Percentiles rank a stretch among this genome's conserved stretches.
Evolutionary conservation across 1,140 invertebrate genomes (phyloP).

Genomic region (Heliconius himera): DNA sequence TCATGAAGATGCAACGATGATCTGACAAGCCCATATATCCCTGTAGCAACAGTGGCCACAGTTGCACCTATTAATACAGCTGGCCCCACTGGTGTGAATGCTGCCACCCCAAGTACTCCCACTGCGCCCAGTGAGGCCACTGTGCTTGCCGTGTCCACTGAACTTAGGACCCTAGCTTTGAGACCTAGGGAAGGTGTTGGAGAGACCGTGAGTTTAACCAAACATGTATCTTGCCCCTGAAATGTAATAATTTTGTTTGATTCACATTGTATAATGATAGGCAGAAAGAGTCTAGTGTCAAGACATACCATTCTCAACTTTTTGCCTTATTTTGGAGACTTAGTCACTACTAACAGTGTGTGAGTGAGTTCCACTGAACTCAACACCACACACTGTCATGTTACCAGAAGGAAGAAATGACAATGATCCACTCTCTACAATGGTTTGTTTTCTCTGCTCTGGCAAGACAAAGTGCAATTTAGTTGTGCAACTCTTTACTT

Average conservation of each 20-base stretch:
- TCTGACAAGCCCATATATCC: slow-evolving; percentile 69
- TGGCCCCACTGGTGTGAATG: slow-evolving; percentile 70
- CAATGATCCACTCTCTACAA: too few relatives aligned
- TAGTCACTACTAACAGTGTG: too few relatives aligned
- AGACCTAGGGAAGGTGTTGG: slow-evolving; percentile 65
- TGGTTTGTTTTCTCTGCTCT: too few relatives aligned
- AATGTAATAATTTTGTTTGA: slow-evolving; percentile 21
- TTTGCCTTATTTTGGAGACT: too few relatives aligned
- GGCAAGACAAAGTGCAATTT: too few relatives aligned
- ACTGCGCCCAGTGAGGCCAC: slow-evolving; percentile 67
- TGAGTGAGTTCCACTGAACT: too few relatives aligned
- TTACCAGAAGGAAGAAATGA: too few relatives aligned
- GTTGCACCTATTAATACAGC: slow-evolving; percentile 60
- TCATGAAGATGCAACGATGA: slow-evolving; percentile 69
- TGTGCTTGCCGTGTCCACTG: slow-evolving; percentile 67
- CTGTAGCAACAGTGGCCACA: slow-evolving; percentile 63
- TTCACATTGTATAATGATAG: too few relatives aligned
- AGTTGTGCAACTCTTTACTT: too few relatives aligned
- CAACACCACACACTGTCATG: too few relatives aligned
- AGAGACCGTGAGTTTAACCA: slow-evolving; percentile 66
- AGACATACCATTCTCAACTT: neutral
- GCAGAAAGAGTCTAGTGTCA: too few relatives aligned
- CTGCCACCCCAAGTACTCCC: slow-evolving; percentile 66
- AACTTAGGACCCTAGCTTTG: slow-evolving; percentile 61
- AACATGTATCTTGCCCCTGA: slow-evolving; percentile 61